These are phyloP conservation scores for Autographa gamma DNA, from an alignment of 2,888 invertebrate species.

Conservation along the genomic window DNA sequence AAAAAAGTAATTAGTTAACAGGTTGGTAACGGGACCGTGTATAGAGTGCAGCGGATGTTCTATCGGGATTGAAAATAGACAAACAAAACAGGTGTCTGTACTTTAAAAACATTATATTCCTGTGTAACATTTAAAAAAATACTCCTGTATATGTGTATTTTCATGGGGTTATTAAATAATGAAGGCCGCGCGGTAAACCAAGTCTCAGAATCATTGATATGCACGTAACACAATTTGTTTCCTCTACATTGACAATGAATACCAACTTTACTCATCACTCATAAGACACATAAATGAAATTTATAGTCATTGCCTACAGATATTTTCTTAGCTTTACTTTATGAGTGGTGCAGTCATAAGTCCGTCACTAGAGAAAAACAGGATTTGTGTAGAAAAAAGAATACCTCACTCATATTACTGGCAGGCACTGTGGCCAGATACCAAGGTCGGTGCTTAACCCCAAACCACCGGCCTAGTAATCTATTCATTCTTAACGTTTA, in stretches of 20 bases:
- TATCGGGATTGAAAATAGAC: neutral
- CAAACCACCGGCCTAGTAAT: constrained; percentile 57
- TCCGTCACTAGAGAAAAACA: constrained; percentile 47
- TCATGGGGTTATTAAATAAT: no score
- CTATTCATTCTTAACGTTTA: constrained; percentile 59
- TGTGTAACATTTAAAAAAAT: no score
- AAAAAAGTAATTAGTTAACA: neutral
- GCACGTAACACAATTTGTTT: no score
- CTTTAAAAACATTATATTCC: no score
- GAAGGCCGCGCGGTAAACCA: no score
- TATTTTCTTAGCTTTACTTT: constrained; percentile 19
- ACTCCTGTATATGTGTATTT: no score
- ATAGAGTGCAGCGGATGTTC: neutral
- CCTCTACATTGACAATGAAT: neutral
- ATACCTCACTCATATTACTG: constrained; percentile 37
- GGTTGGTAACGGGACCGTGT: neutral
- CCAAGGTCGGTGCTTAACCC: constrained; percentile 68
- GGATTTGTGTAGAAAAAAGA: constrained; percentile 47
- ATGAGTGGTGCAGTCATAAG: constrained; percentile 14
- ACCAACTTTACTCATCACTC: neutral
- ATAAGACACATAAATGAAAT: constrained; percentile 10
- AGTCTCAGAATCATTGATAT: no score
- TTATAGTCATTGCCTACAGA: constrained; percentile 11
- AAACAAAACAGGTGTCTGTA: neutral
- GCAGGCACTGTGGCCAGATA: constrained; percentile 23